Percentiles rank a stretch among this genome's conserved stretches.
These are phyloP conservation scores for Rhincodon typus DNA, from an alignment of 2,797 vertebrate genomes.

Conservation along the genomic window DNA sequence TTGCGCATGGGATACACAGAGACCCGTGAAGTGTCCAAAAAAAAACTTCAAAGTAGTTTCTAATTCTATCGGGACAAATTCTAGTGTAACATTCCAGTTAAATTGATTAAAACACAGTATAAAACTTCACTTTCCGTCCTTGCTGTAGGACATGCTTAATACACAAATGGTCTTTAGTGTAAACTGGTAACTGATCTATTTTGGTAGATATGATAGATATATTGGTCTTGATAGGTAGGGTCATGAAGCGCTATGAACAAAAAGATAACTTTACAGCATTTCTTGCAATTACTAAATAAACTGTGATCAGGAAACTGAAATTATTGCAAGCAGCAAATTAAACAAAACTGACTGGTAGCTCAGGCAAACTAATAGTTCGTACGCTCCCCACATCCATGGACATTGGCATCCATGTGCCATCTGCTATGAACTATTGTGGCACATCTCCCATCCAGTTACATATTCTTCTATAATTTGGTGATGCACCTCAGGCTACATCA, in stretches of 20 bases:
- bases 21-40: neutral
- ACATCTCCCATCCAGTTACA: too few relatives aligned
- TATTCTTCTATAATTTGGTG: too few relatives aligned
- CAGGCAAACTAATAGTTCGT: neutral
- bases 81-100: conserved; percentile 1
- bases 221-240: neutral
- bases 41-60: neutral
- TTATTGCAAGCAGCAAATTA: neutral
- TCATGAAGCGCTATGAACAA: neutral
- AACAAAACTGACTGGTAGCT: neutral
- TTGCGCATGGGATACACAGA: neutral
- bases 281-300: neutral
- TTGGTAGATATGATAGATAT: neutral
- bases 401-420: too few relatives aligned
- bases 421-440: too few relatives aligned
- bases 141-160: neutral
- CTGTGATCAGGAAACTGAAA: neutral
- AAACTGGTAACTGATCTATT: neutral
- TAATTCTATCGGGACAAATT: neutral
- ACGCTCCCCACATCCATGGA: too few relatives aligned
- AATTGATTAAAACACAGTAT: neutral
- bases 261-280: neutral
- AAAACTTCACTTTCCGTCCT: neutral
- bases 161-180: neutral
- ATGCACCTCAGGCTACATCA: too few relatives aligned